Evolutionary conservation across 2,113 vertebrate species (phyloP).

Genomic region (Alosa alosa): DNA sequence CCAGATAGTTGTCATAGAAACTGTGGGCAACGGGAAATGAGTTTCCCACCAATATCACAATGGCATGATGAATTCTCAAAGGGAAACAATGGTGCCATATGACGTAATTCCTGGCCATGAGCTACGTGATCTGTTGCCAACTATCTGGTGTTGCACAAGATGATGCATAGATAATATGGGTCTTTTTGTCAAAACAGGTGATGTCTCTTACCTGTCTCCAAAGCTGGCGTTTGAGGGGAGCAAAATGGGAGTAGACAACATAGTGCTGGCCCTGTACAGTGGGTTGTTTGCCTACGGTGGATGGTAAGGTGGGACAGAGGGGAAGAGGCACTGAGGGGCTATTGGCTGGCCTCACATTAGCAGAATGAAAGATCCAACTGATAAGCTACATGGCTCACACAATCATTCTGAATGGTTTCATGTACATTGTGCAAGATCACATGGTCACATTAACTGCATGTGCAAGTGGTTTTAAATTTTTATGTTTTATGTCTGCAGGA

Average conservation of each 20-base stretch:
- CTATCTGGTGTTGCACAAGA: not conserved
- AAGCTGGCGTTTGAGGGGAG: conserved; percentile 81
- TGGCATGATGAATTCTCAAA: not conserved
- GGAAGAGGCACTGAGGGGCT: not conserved
- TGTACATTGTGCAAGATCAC: not conserved
- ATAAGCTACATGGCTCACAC: not conserved
- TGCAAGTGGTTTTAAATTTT: not conserved
- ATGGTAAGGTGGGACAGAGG: conserved; percentile 72
- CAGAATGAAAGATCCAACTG: not conserved
- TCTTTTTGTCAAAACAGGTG: conserved; percentile 66
- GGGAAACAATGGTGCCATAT: not conserved
- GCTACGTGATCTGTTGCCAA: not conserved
- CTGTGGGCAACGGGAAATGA: not conserved
- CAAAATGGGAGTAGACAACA: conserved; percentile 79
- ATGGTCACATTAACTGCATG: not conserved
- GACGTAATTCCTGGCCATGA: not conserved
- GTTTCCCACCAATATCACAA: not conserved
- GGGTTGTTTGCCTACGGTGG: conserved; percentile 97
- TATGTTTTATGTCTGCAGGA: conserved; percentile 73
- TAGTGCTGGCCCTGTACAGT: conserved; percentile 89
- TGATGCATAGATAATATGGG: not conserved
- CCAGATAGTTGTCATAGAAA: conserved; percentile 16
- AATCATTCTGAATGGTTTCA: not conserved
- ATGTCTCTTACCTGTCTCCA: conserved; percentile 68
- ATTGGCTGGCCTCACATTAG: not conserved